phyloP scores from a whole-genome alignment of 2,797 vertebrate genomes.

The Acropternis orthonyx region DNA sequence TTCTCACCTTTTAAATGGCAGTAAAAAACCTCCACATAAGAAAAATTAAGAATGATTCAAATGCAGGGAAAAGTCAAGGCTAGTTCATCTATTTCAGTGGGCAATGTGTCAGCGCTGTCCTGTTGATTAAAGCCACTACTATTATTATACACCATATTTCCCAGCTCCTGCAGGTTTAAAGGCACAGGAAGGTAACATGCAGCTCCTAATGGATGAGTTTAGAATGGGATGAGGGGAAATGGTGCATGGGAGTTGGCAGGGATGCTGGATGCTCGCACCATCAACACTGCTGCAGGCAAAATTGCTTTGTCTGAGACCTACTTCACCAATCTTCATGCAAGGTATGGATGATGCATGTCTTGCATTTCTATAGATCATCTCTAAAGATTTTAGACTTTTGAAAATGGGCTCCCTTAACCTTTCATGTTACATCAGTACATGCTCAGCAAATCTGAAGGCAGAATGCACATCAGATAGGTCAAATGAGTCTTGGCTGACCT shows the following conservation, averaged over 20 bases:
- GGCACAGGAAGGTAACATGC: background rate
- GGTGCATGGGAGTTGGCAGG: background rate
- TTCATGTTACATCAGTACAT: background rate
- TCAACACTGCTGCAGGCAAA: background rate
- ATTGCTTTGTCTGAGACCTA: background rate
- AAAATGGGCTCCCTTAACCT: background rate
- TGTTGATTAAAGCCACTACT: background rate
- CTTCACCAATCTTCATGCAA: background rate
- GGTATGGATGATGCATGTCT: background rate
- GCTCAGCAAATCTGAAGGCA: background rate
- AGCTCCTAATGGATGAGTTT: background rate
- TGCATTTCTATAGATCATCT: background rate
- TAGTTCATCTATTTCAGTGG: background rate
- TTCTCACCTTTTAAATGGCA: conserved; percentile 19
- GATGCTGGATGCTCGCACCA: background rate
- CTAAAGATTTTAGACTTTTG: background rate
- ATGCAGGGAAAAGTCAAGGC: background rate
- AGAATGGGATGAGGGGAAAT: background rate
- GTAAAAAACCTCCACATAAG: background rate
- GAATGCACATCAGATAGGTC: background rate
- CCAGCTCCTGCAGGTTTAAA: background rate
- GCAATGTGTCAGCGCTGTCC: background rate
- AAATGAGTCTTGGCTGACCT: background rate
- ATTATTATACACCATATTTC: background rate
- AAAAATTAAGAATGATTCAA: conserved; percentile 32